Conservation (phyloP, 2,113 vertebrate genomes). For the Peromyscus californicus region DNA sequence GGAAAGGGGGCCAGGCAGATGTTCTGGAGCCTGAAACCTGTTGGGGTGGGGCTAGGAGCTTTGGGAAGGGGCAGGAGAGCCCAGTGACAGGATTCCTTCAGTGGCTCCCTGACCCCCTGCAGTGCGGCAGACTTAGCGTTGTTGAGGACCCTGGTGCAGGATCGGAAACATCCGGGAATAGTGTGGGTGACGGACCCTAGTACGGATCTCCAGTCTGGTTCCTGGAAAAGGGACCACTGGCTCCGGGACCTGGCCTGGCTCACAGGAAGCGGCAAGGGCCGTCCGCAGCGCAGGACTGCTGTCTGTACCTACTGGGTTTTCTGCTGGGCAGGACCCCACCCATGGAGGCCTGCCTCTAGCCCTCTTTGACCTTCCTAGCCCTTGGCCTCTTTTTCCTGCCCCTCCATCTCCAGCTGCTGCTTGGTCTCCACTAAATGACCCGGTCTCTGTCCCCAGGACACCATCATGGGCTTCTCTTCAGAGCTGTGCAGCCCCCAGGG, state of each 20-base stretch:
- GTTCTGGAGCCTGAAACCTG: neutral
- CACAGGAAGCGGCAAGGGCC: neutral
- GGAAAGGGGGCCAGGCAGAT: neutral
- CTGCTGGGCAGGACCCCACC: neutral
- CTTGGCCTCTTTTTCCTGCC: slow-evolving; percentile 71
- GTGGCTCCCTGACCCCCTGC: neutral
- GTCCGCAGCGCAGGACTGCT: neutral
- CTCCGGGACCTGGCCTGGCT: neutral
- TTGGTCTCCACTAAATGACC: neutral
- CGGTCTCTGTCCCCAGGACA: neutral
- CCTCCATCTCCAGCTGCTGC: slow-evolving; percentile 8
- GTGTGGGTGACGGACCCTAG: rapidly evolving
- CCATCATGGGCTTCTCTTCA: slow-evolving; percentile 93
- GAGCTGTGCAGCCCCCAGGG: slow-evolving; percentile 94
- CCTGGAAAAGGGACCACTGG: neutral
- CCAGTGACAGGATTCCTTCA: neutral
- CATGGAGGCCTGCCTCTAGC: neutral
- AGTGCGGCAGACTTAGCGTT: neutral
- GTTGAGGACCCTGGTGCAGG: rapidly evolving
- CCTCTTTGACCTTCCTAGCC: too few species aligned
- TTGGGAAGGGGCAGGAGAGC: neutral
- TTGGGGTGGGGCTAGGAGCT: neutral
- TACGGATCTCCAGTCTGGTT: neutral
- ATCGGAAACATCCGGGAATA: neutral
- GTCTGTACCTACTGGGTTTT: neutral